These are phyloP conservation scores for Tetranychus cinnabarinus DNA, from an alignment of 1,140 invertebrate species.

Conservation along the genomic window DNA sequence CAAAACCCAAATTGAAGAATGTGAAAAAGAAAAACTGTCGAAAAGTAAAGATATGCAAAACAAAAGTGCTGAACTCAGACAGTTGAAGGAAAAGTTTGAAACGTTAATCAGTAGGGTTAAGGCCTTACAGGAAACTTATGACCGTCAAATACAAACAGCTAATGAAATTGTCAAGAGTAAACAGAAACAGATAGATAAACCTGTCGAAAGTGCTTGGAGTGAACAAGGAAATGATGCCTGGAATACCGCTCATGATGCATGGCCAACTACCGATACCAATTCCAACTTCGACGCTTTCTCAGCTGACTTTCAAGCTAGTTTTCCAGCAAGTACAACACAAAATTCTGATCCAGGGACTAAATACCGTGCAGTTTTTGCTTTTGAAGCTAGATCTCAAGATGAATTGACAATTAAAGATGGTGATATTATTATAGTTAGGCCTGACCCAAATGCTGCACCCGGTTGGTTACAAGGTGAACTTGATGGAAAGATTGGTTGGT, in stretches of 20 bases:
- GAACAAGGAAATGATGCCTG: background rate
- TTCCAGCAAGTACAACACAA: background rate
- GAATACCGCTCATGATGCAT: background rate
- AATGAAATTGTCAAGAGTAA: background rate
- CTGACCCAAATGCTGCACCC: slow-evolving; percentile 39
- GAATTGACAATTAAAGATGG: slow-evolving; percentile 83
- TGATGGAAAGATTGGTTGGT: slow-evolving; percentile 33
- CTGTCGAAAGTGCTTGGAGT: background rate
- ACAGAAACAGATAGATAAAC: background rate
- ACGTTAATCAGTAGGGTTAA: background rate
- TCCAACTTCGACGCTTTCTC: background rate
- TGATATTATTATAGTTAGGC: slow-evolving; percentile 57
- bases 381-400: slow-evolving; percentile 69
- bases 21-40: slow-evolving; percentile 37
- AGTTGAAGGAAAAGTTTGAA: slow-evolving; percentile 5
- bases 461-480: slow-evolving; percentile 52
- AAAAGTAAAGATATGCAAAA: slow-evolving; percentile 60
- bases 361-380: slow-evolving; percentile 79
- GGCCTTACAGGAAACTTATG: background rate
- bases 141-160: slow-evolving; percentile 1
- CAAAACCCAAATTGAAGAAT: slow-evolving; percentile 39
- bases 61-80: slow-evolving; percentile 41
- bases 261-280: background rate
- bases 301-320: background rate
- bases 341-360: slow-evolving; percentile 12